phyloP scores from a whole-genome alignment of 1,140 invertebrate species.

The Musca vetustissima region DNA sequence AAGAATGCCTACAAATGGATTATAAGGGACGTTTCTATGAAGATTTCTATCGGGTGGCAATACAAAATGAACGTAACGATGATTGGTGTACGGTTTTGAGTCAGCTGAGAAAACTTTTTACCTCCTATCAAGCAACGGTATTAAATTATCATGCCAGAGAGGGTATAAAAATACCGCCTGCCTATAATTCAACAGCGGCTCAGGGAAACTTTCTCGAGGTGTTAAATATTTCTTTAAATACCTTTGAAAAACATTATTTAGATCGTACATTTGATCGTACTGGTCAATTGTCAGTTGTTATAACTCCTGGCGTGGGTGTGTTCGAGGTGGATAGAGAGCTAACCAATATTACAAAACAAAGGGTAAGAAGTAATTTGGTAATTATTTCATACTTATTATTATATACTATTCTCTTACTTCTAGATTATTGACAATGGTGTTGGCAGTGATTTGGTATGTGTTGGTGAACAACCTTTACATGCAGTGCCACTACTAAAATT shows the following conservation, averaged over 20 bases:
- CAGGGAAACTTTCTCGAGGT: slow-evolving; percentile 99
- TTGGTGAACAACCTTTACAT: slow-evolving; percentile 98
- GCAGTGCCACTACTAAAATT: slow-evolving; percentile 96
- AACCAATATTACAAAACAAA: slow-evolving; percentile 97
- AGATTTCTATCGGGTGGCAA: slow-evolving; percentile 95
- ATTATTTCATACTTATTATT: slow-evolving; percentile 7
- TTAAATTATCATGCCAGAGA: slow-evolving; percentile 82
- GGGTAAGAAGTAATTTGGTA: slow-evolving; percentile 50
- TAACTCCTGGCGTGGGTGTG: slow-evolving; percentile 97
- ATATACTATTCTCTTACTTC: slow-evolving; percentile 7
- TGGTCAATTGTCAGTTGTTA: slow-evolving; percentile 95
- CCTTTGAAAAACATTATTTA: slow-evolving; percentile 97
- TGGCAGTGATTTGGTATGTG: slow-evolving; percentile 91
- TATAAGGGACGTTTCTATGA: slow-evolving; percentile 96
- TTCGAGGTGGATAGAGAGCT: slow-evolving; percentile 96
- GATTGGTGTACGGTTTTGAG: slow-evolving; percentile 93
- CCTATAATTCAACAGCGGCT: slow-evolving; percentile 88
- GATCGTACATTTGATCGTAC: slow-evolving; percentile 98
- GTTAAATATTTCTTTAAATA: slow-evolving; percentile 96
- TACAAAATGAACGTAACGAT: slow-evolving; percentile 98
- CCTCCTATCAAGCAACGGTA: slow-evolving; percentile 86
- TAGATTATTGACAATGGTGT: slow-evolving; percentile 96
- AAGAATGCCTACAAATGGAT: slow-evolving; percentile 91
- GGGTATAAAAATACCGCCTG: slow-evolving; percentile 74
- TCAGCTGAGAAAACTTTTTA: slow-evolving; percentile 84